phyloP scores from a whole-genome alignment of 2,888 invertebrate species.

The Malthinus flaveolus region DNA sequence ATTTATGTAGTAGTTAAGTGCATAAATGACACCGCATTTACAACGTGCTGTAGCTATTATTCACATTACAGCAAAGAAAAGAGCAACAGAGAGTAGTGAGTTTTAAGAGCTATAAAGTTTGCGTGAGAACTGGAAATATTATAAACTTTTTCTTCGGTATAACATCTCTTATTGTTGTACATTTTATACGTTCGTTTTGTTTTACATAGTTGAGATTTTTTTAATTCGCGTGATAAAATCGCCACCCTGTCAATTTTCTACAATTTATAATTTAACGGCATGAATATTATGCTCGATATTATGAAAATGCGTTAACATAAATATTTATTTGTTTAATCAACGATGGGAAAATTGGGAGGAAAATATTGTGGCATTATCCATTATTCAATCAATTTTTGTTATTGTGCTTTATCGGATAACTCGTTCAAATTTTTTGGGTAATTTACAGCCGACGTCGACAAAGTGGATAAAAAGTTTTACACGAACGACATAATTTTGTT shows the following conservation, averaged over 20 bases:
- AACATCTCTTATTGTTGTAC: slow-evolving; percentile 18
- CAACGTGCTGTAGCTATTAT: slow-evolving; percentile 23
- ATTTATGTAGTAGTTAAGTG: slow-evolving; percentile 25
- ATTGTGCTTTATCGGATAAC: no score
- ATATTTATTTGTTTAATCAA: no score
- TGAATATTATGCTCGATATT: neutral
- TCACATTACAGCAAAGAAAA: slow-evolving; percentile 27
- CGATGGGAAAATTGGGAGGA: no score
- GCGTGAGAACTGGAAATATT: slow-evolving; percentile 26
- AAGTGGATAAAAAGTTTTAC: no score
- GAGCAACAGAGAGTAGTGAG: slow-evolving; percentile 13
- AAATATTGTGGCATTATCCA: no score
- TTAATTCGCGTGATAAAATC: slow-evolving; percentile 7
- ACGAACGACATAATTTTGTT: no score
- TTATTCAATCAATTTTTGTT: no score
- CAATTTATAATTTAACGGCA: slow-evolving; percentile 9
- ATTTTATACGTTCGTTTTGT: slow-evolving; percentile 6
- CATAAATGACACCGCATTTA: slow-evolving; percentile 28
- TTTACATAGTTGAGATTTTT: slow-evolving; percentile 7
- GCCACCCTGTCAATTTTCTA: slow-evolving; percentile 4
- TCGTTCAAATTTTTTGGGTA: no score
- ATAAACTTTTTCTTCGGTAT: slow-evolving; percentile 13
- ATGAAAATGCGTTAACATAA: no score
- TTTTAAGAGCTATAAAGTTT: slow-evolving; percentile 22
- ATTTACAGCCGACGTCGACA: no score